A percentile compares a stretch with the other conserved stretches of the same genome.
Evolutionary conservation across 2,113 vertebrate species (phyloP).

Genomic region (Salvelinus fontinalis): DNA sequence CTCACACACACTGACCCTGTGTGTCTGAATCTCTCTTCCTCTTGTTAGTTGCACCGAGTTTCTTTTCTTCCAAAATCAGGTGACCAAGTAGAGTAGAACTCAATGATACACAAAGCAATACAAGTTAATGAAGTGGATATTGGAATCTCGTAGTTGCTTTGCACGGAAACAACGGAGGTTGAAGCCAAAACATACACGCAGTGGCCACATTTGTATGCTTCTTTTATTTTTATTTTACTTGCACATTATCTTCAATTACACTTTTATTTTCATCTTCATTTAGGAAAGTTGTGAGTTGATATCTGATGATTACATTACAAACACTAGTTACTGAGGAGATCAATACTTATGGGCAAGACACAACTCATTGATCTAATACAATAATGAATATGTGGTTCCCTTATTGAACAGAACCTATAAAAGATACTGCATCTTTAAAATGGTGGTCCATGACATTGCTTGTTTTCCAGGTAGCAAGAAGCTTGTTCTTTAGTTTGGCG

Average conservation of each 20-base stretch:
- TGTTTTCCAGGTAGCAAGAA: conserved; percentile 2
- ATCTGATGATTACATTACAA: not conserved
- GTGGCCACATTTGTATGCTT: not conserved
- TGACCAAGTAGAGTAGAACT: too few species aligned
- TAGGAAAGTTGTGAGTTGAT: conserved; percentile 21
- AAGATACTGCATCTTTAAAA: conserved; percentile 88
- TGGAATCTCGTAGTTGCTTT: too few species aligned
- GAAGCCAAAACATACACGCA: not conserved
- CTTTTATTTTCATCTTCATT: not conserved
- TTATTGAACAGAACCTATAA: conserved; percentile 22
- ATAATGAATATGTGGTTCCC: not conserved
- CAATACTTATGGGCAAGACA: not conserved
- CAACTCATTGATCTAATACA: not conserved
- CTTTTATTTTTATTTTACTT: not conserved
- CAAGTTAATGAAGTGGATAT: too few species aligned
- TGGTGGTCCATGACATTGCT: conserved; percentile 64
- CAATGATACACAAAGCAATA: too few species aligned
- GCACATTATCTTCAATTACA: too few species aligned
- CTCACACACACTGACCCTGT: too few species aligned
- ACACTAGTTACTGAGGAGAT: conserved; percentile 64
- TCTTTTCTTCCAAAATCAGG: too few species aligned
- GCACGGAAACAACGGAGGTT: not conserved
- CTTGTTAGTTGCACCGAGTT: too few species aligned
- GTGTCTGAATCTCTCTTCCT: too few species aligned
- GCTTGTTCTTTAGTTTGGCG: not conserved